Evolutionary conservation across 2,888 invertebrate species (phyloP).

Genomic region (Diogma glabrata): DNA sequence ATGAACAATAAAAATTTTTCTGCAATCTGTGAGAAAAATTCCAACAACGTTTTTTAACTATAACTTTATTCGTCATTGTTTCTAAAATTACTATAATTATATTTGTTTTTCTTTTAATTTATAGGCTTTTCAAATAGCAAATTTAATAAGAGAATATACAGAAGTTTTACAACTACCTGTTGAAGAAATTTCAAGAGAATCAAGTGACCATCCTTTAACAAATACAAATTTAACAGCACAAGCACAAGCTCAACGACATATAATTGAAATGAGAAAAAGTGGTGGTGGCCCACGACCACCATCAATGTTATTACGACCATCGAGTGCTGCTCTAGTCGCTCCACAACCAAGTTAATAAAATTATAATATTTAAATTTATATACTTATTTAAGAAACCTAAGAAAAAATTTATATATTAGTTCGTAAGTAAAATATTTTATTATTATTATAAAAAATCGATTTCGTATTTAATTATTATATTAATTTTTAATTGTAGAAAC

Average conservation of each 20-base stretch:
- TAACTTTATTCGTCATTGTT: too few relatives aligned
- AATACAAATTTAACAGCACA: slow-evolving; percentile 15
- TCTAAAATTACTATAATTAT: too few relatives aligned
- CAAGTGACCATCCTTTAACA: slow-evolving; percentile 19
- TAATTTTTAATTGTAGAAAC: too few relatives aligned
- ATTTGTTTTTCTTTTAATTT: slow-evolving; percentile 14
- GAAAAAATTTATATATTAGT: too few relatives aligned
- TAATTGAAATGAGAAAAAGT: slow-evolving; percentile 19
- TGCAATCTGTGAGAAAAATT: too few relatives aligned
- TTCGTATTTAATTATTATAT: too few relatives aligned
- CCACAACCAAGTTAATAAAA: slow-evolving; percentile 25
- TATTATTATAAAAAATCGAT: too few relatives aligned
- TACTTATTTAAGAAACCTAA: slow-evolving; percentile 1
- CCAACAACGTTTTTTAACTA: too few relatives aligned
- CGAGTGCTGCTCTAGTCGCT: slow-evolving; percentile 22
- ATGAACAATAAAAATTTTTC: too few relatives aligned
- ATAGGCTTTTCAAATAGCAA: slow-evolving; percentile 87
- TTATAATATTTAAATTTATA: slow-evolving; percentile 8
- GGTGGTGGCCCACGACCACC: slow-evolving; percentile 22
- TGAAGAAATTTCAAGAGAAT: too few relatives aligned
- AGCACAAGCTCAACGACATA: slow-evolving; percentile 8
- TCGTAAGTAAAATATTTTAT: too few relatives aligned
- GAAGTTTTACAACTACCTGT: slow-evolving; percentile 44
- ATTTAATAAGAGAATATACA: slow-evolving; percentile 80
- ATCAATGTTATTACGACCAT: slow-evolving; percentile 22